Percentiles rank a stretch among this genome's conserved stretches.
Conservation (phyloP, 1,140 invertebrate species). For the Eumeta japonica region DNA sequence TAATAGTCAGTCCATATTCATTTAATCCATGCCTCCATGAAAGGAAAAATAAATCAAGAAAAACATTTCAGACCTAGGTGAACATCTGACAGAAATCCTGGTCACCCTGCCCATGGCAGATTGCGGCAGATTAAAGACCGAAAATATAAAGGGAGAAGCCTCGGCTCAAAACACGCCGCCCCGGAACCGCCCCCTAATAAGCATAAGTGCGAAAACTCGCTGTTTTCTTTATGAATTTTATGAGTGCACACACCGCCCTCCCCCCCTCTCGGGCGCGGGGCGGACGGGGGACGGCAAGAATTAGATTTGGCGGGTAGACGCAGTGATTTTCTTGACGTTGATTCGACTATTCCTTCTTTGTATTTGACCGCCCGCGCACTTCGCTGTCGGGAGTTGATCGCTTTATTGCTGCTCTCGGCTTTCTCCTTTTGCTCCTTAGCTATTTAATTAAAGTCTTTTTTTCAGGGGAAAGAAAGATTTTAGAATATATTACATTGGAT, state of each 20-base stretch:
- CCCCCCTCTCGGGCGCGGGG: conserved; percentile 15
- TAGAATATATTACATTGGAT: no score
- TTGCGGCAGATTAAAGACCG: conserved; percentile 53
- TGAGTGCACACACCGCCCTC: no score
- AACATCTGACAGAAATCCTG: no score
- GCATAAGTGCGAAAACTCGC: conserved; percentile 32
- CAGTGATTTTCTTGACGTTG: conserved; percentile 23
- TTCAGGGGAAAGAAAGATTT: no score
- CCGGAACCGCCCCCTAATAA: conserved; percentile 25
- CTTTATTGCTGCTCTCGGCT: not conserved
- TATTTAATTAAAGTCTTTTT: no score
- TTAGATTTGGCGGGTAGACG: conserved; percentile 44
- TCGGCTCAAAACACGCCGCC: conserved; percentile 20
- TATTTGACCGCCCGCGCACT: conserved; percentile 4
- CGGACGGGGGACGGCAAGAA: conserved; percentile 26
- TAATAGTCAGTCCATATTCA: no score
- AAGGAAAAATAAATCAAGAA: no score
- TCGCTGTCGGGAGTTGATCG: not conserved
- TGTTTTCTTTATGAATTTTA: conserved; percentile 26
- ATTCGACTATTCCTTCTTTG: conserved; percentile 31
- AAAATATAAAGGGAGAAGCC: conserved; percentile 30
- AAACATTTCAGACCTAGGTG: no score
- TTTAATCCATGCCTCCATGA: no score
- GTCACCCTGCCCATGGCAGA: conserved; percentile 32
- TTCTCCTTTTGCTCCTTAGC: no score